These are phyloP conservation scores for Campylomormyrus tamandua DNA, from an alignment of 2,113 vertebrate species.

Conservation along the genomic window DNA sequence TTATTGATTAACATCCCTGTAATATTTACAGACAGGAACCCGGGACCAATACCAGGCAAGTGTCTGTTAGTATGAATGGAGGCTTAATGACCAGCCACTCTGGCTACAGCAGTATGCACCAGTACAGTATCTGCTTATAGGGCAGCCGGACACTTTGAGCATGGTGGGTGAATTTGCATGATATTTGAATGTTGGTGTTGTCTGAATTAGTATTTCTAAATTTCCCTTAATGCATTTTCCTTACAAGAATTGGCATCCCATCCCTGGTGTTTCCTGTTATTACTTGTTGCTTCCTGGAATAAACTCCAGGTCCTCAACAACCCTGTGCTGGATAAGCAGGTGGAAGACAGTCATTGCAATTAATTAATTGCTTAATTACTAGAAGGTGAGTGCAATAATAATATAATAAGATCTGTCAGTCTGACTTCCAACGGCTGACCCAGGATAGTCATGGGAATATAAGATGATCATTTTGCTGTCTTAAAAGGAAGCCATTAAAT, in stretches of 20 bases:
- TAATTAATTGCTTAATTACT: background rate
- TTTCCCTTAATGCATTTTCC: background rate
- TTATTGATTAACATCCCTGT: background rate
- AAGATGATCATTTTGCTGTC: background rate
- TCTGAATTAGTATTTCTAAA: background rate
- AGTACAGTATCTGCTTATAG: background rate
- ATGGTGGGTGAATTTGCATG: background rate
- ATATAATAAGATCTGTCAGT: background rate
- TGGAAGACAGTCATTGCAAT: background rate
- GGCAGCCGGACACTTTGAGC: background rate
- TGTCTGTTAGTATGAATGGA: background rate
- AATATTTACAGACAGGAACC: background rate
- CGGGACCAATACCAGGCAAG: background rate
- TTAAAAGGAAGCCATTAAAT: background rate
- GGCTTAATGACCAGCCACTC: background rate
- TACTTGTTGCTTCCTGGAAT: background rate
- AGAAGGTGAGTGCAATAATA: background rate
- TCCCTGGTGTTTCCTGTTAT: background rate
- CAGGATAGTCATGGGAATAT: background rate
- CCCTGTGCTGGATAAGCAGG: background rate
- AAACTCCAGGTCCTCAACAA: background rate
- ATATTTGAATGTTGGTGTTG: background rate
- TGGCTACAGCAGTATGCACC: background rate
- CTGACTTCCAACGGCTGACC: background rate
- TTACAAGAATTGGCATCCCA: background rate